Conservation (phyloP, 2,888 invertebrate genomes). For the Diploptera punctata region DNA sequence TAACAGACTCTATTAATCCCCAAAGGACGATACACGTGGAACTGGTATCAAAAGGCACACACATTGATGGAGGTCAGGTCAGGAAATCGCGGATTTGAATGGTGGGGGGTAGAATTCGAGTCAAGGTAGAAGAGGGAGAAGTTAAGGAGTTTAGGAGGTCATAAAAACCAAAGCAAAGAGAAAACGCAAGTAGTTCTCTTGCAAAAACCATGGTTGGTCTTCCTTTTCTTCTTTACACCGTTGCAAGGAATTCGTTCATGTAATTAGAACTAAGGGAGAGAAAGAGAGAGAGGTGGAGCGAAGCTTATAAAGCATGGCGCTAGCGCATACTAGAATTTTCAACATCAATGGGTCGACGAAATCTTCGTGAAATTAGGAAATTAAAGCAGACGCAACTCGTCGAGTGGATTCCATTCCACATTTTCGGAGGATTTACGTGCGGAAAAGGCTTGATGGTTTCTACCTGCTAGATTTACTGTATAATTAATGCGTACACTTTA, state of each 20-base stretch:
- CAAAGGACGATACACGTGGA: too few species aligned
- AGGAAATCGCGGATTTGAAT: too few species aligned
- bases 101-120: not conserved
- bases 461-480: not conserved
- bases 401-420: not conserved
- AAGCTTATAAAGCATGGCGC: constrained; percentile 14
- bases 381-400: constrained; percentile 4
- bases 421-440: not conserved
- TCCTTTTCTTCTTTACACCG: constrained; percentile 8
- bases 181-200: not conserved
- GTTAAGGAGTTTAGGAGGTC: constrained; percentile 24
- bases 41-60: too few species aligned
- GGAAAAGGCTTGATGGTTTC: not conserved
- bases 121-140: constrained; percentile 7
- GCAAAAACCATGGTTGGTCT: not conserved
- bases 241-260: constrained; percentile 5
- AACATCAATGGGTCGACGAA: constrained; percentile 16
- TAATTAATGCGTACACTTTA: too few species aligned
- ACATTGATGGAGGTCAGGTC: not conserved
- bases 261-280: constrained; percentile 28
- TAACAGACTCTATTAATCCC: too few species aligned
- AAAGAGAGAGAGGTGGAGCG: too few species aligned
- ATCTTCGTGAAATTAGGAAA: constrained; percentile 25
- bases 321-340: constrained; percentile 1
- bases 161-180: constrained; percentile 19